Evolutionary conservation across 1,140 invertebrate genomes (phyloP).

Genomic region (Hirudo medicinalis): DNA sequence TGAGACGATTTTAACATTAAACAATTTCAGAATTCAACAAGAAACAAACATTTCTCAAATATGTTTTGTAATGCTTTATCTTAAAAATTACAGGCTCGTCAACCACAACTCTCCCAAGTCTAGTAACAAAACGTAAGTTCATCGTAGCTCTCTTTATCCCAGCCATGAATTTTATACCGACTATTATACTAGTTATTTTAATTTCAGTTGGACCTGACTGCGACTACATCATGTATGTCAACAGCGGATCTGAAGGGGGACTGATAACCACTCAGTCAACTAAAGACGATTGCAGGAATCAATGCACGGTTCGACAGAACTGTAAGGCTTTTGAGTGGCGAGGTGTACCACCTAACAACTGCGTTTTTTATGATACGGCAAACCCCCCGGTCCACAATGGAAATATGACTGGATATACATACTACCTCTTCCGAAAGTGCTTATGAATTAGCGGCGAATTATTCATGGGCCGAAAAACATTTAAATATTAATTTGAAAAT

Average conservation of each 20-base stretch:
- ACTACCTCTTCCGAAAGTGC: neutral
- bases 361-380: neutral
- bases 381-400: neutral
- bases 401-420: neutral
- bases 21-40: no score
- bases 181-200: neutral
- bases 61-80: neutral
- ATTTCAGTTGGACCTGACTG: neutral
- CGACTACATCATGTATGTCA: neutral
- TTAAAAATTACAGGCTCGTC: no score
- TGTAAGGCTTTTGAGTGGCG: slow-evolving; percentile 5
- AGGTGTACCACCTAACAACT: neutral
- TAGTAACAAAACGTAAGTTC: neutral
- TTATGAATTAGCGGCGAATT: no score
- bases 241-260: neutral
- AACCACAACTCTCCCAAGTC: neutral
- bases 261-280: neutral
- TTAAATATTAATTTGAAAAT: no score
- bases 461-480: no score
- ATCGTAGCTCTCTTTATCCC: neutral
- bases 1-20: no score
- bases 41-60: no score
- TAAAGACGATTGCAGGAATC: neutral
- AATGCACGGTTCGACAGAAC: neutral
- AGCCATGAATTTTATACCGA: neutral